A percentile compares a stretch with the other conserved stretches of the same genome.
phyloP scores from a whole-genome alignment of 2,113 vertebrate species.

The Glareola pratincola region DNA sequence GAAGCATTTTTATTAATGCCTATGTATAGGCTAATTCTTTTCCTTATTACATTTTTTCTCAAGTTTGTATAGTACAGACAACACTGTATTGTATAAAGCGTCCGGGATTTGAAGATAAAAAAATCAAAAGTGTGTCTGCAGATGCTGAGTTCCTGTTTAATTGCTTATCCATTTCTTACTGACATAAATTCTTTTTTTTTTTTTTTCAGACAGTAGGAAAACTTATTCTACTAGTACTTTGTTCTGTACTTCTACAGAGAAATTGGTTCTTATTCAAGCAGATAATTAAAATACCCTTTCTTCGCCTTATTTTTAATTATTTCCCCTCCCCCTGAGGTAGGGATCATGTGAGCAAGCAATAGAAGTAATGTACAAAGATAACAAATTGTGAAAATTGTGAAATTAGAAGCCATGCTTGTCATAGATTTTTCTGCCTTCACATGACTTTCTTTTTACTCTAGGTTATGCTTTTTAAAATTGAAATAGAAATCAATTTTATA shows the following conservation, averaged over 20 bases:
- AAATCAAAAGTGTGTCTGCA: background rate
- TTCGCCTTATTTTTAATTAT: slow-evolving; percentile 5
- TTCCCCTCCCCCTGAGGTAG: background rate
- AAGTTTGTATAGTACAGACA: background rate
- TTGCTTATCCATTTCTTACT: background rate
- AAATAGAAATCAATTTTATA: background rate
- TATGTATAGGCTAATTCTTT: background rate
- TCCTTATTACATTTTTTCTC: background rate
- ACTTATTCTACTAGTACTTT: background rate
- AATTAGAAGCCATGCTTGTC: background rate
- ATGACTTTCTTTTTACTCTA: background rate
- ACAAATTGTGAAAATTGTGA: background rate
- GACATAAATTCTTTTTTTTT: background rate
- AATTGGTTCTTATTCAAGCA: background rate
- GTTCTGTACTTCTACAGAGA: background rate
- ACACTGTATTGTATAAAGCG: background rate
- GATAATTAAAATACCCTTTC: background rate
- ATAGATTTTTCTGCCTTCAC: background rate
- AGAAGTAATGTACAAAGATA: background rate
- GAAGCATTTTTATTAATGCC: background rate
- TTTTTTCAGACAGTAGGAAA: background rate
- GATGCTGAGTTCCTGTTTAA: background rate
- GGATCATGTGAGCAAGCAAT: background rate
- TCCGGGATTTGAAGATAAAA: background rate
- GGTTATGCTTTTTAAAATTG: background rate